A percentile compares a stretch with the other conserved stretches of the same genome.
These are phyloP conservation scores for Galbula dea DNA, from an alignment of 2,113 vertebrate genomes.

Conservation along the genomic window DNA sequence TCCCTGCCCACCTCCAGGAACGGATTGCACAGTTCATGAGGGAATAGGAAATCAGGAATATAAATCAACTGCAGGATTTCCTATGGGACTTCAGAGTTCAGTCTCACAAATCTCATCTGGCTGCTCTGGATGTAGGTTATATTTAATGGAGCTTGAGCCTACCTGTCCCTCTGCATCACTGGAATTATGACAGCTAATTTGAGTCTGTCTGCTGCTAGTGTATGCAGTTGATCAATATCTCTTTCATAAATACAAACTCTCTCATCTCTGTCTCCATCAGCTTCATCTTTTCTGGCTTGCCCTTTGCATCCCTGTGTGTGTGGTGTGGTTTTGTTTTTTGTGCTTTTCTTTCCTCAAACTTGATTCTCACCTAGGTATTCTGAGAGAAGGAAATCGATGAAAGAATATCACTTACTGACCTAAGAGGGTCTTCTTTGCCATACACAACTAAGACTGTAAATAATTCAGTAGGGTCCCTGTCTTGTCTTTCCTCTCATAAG, in stretches of 20 bases:
- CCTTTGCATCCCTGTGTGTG: not conserved
- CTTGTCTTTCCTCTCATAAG: conserved; percentile 67
- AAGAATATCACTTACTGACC: conserved; percentile 61
- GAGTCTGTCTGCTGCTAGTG: not conserved
- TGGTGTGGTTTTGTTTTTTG: not conserved
- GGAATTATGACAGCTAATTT: conserved; percentile 44
- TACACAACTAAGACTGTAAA: conserved; percentile 56
- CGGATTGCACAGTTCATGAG: conserved; percentile 40
- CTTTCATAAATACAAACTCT: not conserved
- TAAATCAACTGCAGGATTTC: conserved; percentile 36
- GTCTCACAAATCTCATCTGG: conserved; percentile 1
- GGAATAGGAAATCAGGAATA: conserved; percentile 46
- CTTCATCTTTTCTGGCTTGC: conserved; percentile 18
- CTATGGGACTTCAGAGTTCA: conserved; percentile 32
- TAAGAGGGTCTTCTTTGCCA: conserved; percentile 42
- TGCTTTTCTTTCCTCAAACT: not conserved
- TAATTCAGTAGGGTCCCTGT: conserved; percentile 69
- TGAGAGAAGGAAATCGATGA: conserved; percentile 56
- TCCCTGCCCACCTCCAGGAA: conserved; percentile 20
- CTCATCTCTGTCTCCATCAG: not conserved
- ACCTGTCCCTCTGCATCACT: not conserved
- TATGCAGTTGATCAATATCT: conserved; percentile 5
- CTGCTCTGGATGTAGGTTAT: conserved; percentile 48
- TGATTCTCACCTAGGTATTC: conserved; percentile 13
- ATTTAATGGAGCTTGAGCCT: conserved; percentile 37